Evolutionary conservation across 1,140 invertebrate genomes (phyloP).

Genomic region (Cydia strobilella): DNA sequence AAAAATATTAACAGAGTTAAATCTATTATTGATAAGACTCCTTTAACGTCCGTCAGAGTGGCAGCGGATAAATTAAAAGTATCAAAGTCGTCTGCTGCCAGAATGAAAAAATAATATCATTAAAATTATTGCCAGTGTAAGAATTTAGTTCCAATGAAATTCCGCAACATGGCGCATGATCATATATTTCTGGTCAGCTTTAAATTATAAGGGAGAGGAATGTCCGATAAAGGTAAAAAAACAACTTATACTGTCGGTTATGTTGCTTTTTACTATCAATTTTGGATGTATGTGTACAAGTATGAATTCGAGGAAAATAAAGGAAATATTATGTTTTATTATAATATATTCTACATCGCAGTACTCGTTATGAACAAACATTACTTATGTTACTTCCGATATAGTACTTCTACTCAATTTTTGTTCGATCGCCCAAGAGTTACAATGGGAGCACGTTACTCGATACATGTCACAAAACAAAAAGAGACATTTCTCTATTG

Average conservation of each 20-base stretch:
- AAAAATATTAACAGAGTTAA: too few species aligned
- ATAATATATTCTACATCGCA: conserved; percentile 77
- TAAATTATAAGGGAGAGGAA: conserved; percentile 44
- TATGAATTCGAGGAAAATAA: conserved; percentile 79
- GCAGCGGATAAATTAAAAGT: too few species aligned
- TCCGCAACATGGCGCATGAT: too few species aligned
- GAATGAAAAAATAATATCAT: too few species aligned
- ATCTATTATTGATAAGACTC: too few species aligned
- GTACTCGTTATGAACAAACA: conserved; percentile 78
- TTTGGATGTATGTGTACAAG: conserved; percentile 79
- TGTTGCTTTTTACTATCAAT: conserved; percentile 80
- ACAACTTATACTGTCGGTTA: conserved; percentile 70
- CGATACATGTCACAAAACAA: conserved; percentile 68
- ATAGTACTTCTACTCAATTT: conserved; percentile 75
- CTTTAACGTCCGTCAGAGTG: too few species aligned
- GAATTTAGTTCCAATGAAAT: too few species aligned
- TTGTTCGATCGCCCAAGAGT: conserved; percentile 73
- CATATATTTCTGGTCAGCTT: too few species aligned
- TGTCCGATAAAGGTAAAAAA: conserved; percentile 58
- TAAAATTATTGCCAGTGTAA: too few species aligned
- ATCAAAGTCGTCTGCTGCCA: too few species aligned
- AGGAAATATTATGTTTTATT: conserved; percentile 75
- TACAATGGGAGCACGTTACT: conserved; percentile 63
- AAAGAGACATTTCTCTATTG: conserved; percentile 66
- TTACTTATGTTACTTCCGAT: conserved; percentile 74